These are phyloP conservation scores for Tyto alba DNA, from an alignment of 2,113 vertebrate species.

Conservation along the genomic window DNA sequence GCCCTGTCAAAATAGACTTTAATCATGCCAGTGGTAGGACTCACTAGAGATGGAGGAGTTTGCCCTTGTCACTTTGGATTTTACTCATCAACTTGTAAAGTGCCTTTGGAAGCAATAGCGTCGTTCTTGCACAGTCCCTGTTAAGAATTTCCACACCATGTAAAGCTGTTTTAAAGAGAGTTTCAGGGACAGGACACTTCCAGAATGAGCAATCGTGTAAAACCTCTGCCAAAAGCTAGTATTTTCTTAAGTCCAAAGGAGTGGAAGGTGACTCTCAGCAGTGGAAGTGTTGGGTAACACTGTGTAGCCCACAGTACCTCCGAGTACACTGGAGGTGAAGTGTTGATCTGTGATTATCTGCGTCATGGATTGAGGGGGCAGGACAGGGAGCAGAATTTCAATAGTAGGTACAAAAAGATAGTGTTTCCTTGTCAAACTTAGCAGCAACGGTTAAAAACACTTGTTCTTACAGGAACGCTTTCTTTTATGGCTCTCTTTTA, in stretches of 20 bases:
- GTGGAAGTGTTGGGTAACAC: not conserved
- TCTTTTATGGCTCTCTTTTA: conserved; percentile 15
- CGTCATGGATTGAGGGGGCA: not conserved
- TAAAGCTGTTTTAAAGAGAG: not conserved
- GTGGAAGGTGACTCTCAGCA: not conserved
- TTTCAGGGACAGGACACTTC: not conserved
- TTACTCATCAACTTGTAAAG: not conserved
- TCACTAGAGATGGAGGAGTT: not conserved
- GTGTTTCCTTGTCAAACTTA: not conserved
- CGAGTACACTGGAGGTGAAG: not conserved
- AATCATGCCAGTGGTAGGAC: not conserved
- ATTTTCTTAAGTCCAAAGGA: not conserved
- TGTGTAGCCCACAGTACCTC: not conserved
- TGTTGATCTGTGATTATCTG: not conserved
- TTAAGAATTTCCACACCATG: not conserved
- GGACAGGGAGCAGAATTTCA: not conserved
- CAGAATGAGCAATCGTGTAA: not conserved
- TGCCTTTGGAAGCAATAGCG: not conserved
- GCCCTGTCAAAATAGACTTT: not conserved
- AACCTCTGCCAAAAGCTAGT: not conserved
- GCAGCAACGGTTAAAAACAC: not conserved
- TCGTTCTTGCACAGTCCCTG: not conserved
- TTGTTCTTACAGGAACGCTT: conserved; percentile 5
- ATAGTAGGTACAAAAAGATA: not conserved
- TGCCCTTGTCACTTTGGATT: not conserved